Base-by-base conservation (phyloP, 2,113 vertebrate species). In the Bungarus multicinctus region DNA sequence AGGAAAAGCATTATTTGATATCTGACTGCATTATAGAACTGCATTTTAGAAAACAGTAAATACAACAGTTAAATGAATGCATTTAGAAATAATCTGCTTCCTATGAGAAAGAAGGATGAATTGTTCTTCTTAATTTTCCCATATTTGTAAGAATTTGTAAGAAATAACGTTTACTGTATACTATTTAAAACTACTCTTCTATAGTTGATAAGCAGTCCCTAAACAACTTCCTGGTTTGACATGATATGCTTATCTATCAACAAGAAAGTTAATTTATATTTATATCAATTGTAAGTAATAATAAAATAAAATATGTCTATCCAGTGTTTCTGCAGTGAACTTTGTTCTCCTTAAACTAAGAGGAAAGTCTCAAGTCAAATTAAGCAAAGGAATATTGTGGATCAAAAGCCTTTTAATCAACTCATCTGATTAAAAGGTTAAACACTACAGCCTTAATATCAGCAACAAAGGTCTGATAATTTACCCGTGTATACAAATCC, bases 361-460 rank as follows among this genome's bases (percentile, higher is more conserved):
- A 52, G 18, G 58, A 90, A 90, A 52, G 22, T 14, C 30, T 90
- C 30, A 90, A 11, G 22, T 23, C 58, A 90, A 50, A 69, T 20
- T 52, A 69, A n/a, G 7, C 89, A 64, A 50, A 64, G 20, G 30
- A 53, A 30, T 54, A 47, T 34, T 81, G 74, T 81, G 50, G 50
- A 74, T 39, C n/a, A 90, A 90, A 52, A 74, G 30, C 12, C 16
- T 74, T 90, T 90, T n/a, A 90, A 90, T 90, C 89, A 74, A 47
- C 22, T 90, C 89, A 52, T 74, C 50, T 25, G 30, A 81, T 90
- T 90, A 74, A 43, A 53, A 50, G 14, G 20, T 22, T 81, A 90
- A 90, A 74, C 18, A 69, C 27, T 69, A 30, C 25, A 74, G 30
- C 2, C 20, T 23, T 39, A 81, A 53, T 25, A 39, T 81, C 22